Evolutionary conservation across 2,113 vertebrate genomes (phyloP).

Genomic region (Andinoacara biseriatus): DNA sequence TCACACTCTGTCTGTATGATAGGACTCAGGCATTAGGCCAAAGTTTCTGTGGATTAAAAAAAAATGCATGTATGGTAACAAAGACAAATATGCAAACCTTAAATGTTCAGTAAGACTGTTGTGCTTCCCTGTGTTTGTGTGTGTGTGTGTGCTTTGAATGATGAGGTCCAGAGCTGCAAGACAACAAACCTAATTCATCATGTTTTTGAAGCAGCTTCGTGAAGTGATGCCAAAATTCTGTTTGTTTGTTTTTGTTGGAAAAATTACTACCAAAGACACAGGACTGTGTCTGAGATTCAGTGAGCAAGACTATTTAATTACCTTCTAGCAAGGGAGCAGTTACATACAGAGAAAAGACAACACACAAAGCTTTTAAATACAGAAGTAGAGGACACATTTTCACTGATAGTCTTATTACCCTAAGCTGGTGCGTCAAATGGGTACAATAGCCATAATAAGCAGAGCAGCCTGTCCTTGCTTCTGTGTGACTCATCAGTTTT

Average conservation of each 20-base stretch:
- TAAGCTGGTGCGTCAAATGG: no score
- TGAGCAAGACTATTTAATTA: no score
- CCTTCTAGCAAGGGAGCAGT: no score
- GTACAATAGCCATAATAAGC: no score
- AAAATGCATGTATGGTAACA: conserved; percentile 4
- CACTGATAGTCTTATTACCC: no score
- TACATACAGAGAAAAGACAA: no score
- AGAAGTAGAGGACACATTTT: no score
- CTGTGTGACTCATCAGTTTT: no score
- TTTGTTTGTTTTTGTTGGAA: not conserved
- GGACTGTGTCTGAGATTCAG: no score
- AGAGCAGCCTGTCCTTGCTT: no score
- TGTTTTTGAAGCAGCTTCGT: conserved; percentile 55
- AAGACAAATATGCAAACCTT: conserved; percentile 56
- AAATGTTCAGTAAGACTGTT: conserved; percentile 36
- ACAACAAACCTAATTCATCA: not conserved
- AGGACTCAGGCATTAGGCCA: not conserved
- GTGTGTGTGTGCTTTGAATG: conserved; percentile 1
- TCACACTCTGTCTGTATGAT: not conserved
- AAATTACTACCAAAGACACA: no score
- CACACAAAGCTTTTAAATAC: no score
- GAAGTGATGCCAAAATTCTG: conserved; percentile 59
- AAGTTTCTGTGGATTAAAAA: conserved; percentile 10
- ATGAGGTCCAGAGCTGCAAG: not conserved
- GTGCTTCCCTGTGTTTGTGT: conserved; percentile 24